Evolutionary conservation across 2,888 invertebrate species (phyloP), one percentile per base, ranked within the genome.

Genomic region (Ecdyonurus torrentis): DNA sequence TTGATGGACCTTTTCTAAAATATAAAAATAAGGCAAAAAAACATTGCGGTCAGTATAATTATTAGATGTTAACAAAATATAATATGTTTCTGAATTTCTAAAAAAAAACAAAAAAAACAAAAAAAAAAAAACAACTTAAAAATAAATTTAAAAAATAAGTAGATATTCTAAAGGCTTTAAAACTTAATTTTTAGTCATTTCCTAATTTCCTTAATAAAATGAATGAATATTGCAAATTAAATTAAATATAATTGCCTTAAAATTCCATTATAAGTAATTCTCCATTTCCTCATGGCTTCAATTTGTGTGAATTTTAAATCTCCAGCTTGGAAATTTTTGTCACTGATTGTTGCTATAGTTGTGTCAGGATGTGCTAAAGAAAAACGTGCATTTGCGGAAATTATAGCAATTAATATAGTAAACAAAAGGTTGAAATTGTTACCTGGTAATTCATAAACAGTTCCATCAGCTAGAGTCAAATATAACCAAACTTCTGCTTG

Each of bases 201-300:
- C 7, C 22, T 25, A 62, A 15, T 2, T 2, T n/a, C 37, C 15
- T 23, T 63, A 15, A 15, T 37, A 24, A 20, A 25, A 22, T 24
- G 25, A 52, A 25, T 37, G 23, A 22, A 7, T 24, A 59, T 58
- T 15, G 19, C 52, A 23, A 18, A 5, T 24, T 18, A 55, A 55
- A 71, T 59, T 76, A 73, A 10, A 72, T 70, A 24, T 73, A 25
- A 72, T 69, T 77, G 79, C 69, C 76, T 79, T 59, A 89, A 72
- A n/a, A 84, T 72, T 1, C 89, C 89, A 71, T 86, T 87, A 72
- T 79, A 90, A 25, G 81, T 73, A 20, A 90, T 76, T 69, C 87
- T 78, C 76, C 85, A 79, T 63, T 79, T 77, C 64, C 73, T 73
- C 70, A 81, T 78, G 0, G 84, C 80, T 68, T 86, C 83, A 58